Evolutionary conservation across 2,113 vertebrate species (phyloP).

Genomic region (Pelecanus crispus): DNA sequence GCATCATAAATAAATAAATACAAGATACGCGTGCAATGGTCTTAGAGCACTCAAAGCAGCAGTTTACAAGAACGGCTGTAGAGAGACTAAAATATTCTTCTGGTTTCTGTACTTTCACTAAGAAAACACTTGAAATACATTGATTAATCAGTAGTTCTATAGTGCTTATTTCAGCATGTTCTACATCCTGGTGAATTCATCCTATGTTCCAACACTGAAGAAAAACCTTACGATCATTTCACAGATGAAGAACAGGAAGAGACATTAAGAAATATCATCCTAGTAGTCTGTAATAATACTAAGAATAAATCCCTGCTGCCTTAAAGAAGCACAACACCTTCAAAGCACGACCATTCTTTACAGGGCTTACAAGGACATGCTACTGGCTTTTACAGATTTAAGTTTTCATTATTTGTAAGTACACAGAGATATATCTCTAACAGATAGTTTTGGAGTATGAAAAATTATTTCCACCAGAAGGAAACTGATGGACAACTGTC

Average conservation of each 20-base stretch:
- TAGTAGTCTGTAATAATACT: not conserved
- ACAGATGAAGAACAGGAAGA: not conserved
- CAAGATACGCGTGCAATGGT: not conserved
- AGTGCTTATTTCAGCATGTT: not conserved
- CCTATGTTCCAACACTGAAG: not conserved
- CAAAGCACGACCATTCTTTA: not conserved
- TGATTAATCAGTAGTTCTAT: not conserved
- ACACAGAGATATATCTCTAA: not conserved
- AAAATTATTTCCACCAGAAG: not conserved
- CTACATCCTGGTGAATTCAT: not conserved
- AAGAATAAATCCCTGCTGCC: not conserved
- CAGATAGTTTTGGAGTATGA: not conserved
- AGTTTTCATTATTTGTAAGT: not conserved
- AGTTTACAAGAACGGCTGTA: not conserved
- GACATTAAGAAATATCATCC: not conserved
- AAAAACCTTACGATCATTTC: not conserved
- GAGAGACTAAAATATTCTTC: not conserved
- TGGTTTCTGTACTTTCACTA: not conserved
- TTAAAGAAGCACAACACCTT: not conserved
- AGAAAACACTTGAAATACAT: not conserved
- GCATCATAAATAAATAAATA: conserved; percentile 16
- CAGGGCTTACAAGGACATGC: not conserved
- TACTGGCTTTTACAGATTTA: not conserved
- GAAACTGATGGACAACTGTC: not conserved
- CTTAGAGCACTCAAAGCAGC: not conserved